phyloP scores from a whole-genome alignment of 2,797 vertebrate species.

The Cuniculus paca region DNA sequence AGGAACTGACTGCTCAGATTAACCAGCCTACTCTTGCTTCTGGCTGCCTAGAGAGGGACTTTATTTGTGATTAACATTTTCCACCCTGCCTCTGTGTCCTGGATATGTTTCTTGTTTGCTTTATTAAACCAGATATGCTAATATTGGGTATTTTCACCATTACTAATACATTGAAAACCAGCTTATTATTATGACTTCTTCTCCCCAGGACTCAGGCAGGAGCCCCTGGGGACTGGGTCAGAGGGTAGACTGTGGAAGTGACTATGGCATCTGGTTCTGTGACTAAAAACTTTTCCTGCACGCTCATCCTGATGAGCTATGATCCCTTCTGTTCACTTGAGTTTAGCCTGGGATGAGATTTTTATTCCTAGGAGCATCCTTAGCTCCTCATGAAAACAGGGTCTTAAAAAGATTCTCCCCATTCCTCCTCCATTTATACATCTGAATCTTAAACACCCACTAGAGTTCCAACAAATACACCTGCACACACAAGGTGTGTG shows the following conservation, averaged over 20 bases:
- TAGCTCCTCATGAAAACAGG: neutral
- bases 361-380: neutral
- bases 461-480: neutral
- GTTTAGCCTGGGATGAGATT: neutral
- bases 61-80: conserved; percentile 53
- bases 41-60: neutral
- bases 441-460: neutral
- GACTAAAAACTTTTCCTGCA: neutral
- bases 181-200: neutral
- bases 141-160: neutral
- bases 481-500: neutral
- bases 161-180: neutral
- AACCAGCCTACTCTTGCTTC: neutral
- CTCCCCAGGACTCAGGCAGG: neutral
- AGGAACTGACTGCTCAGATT: neutral
- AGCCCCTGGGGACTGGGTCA: neutral
- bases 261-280: neutral
- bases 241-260: neutral
- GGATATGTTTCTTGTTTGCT: conserved; percentile 31
- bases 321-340: neutral
- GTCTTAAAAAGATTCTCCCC: neutral
- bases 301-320: neutral
- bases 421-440: neutral
- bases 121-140: conserved; percentile 41
- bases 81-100: neutral